Conservation (phyloP, 2,113 vertebrate species). For the Carlito syrichta region DNA sequence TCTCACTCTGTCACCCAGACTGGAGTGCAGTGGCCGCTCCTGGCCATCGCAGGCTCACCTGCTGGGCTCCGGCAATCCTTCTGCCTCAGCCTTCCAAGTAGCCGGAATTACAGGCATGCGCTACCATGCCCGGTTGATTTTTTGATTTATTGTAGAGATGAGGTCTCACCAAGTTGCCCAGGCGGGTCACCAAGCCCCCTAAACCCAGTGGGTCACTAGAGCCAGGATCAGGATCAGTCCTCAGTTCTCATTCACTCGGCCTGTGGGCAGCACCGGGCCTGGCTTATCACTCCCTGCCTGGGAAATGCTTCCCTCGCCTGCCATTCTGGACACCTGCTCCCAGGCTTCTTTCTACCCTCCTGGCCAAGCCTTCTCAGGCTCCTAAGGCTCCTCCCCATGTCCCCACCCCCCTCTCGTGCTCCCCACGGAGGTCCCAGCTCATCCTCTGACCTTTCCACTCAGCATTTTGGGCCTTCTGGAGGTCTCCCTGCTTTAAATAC, state of each 20-base stretch:
- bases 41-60: neutral
- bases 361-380: too few relatives aligned
- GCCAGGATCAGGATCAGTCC: neutral
- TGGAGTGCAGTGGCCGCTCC: neutral
- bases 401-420: neutral
- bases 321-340: fast-evolving
- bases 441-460: fast-evolving
- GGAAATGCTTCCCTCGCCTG: fast-evolving
- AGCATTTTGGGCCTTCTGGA: neutral
- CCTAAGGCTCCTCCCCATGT: neutral
- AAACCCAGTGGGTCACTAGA: neutral
- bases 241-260: neutral
- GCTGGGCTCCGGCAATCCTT: neutral
- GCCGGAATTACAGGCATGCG: neutral
- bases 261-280: too few relatives aligned
- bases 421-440: neutral
- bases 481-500: neutral
- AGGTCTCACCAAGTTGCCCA: neutral
- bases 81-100: neutral
- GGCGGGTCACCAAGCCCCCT: neutral
- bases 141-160: neutral
- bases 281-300: fast-evolving
- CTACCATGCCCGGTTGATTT: neutral
- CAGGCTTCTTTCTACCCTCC: neutral
- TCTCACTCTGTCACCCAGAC: neutral